These are phyloP conservation scores for Diadophis punctatus DNA, from an alignment of 2,113 vertebrate genomes.

Conservation along the genomic window DNA sequence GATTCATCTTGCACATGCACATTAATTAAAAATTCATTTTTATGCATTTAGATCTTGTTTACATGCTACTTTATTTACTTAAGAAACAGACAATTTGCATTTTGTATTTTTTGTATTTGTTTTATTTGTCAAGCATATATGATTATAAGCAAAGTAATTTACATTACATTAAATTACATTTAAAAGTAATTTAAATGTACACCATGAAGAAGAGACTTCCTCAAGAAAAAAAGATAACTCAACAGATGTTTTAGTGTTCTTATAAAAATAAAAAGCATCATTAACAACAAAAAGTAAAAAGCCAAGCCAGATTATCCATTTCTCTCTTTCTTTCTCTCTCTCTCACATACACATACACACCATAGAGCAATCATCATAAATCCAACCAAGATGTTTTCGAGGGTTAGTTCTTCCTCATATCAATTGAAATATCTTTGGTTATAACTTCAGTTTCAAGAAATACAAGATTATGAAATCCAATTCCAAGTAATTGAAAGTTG, in stretches of 20 bases:
- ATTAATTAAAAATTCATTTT: neutral
- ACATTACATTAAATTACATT: no score
- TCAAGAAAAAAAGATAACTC: constrained; percentile 25
- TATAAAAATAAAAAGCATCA: constrained; percentile 40
- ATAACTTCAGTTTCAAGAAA: neutral
- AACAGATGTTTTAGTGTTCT: constrained; percentile 35
- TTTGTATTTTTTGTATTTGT: no score
- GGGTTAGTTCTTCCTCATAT: neutral
- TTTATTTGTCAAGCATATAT: no score
- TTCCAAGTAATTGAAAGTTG: neutral
- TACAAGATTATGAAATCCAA: neutral
- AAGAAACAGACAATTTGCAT: neutral
- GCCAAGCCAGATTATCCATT: constrained; percentile 36
- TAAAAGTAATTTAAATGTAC: constrained; percentile 23
- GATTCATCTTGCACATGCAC: neutral
- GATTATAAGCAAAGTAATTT: no score
- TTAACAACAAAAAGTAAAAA: constrained; percentile 35
- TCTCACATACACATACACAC: neutral
- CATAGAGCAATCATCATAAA: constrained; percentile 30
- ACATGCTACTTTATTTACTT: neutral
- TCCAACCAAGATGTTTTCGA: constrained; percentile 11
- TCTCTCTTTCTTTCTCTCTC: neutral
- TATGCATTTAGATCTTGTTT: neutral
- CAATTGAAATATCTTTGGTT: neutral
- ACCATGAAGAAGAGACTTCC: neutral